Conservation (phyloP, 2,888 invertebrate genomes). For the Hipparchia sbordonii region DNA sequence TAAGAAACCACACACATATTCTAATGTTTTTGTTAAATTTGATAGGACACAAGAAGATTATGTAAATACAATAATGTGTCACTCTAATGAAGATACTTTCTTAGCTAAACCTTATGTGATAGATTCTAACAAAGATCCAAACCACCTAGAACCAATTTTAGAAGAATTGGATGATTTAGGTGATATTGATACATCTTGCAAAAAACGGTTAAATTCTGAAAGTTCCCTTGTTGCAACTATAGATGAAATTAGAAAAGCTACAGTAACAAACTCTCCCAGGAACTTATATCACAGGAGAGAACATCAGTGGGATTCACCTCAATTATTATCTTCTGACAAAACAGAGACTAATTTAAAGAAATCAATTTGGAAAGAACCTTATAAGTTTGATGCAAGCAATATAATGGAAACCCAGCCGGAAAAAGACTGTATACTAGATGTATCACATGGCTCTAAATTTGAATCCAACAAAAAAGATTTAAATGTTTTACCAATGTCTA, state of each 20-base stretch:
- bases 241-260: conserved; percentile 84
- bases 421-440: conserved; percentile 66
- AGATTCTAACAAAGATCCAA: conserved; percentile 77
- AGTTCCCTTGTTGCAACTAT: conserved; percentile 85
- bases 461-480: conserved; percentile 56
- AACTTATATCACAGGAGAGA: conserved; percentile 81
- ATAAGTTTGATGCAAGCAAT: conserved; percentile 71
- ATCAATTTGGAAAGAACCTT: conserved; percentile 77
- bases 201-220: conserved; percentile 76
- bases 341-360: conserved; percentile 66
- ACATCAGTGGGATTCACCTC: conserved; percentile 74
- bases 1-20: conserved; percentile 72
- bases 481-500: conserved; percentile 46
- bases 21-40: conserved; percentile 75
- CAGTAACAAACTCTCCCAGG: conserved; percentile 81
- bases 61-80: conserved; percentile 77
- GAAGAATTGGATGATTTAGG: conserved; percentile 83
- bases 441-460: conserved; percentile 58
- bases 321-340: conserved; percentile 60
- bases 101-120: conserved; percentile 82
- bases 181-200: conserved; percentile 67
- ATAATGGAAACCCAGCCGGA: conserved; percentile 71
- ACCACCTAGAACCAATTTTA: conserved; percentile 79
- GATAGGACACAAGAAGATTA: conserved; percentile 79
- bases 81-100: conserved; percentile 75